phyloP scores from a whole-genome alignment of 1,140 invertebrate genomes.

The Pachypsylla venusta region DNA sequence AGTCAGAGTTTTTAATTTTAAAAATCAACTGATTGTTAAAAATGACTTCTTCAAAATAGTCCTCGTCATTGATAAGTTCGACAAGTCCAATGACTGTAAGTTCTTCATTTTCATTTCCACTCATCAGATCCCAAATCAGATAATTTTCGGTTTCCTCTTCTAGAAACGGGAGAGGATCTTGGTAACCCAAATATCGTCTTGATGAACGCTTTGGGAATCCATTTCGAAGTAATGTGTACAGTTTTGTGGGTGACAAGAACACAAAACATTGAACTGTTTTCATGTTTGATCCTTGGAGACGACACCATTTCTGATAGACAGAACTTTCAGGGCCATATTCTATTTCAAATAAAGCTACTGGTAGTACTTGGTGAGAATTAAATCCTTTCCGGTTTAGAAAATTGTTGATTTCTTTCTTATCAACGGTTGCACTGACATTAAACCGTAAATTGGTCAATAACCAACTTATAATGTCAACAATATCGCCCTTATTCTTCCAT shows the following conservation, averaged over 20 bases:
- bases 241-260: neutral
- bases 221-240: neutral
- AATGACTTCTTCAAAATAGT: neutral
- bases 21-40: neutral
- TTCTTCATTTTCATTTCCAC: neutral
- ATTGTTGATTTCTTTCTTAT: neutral
- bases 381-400: neutral
- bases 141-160: neutral
- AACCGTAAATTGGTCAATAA: neutral
- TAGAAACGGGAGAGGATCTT: slow-evolving; percentile 1
- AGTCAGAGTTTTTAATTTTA: neutral
- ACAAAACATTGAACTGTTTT: neutral
- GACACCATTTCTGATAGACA: neutral
- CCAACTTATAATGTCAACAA: neutral
- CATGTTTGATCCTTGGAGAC: neutral
- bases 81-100: neutral
- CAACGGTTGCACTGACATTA: neutral
- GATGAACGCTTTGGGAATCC: neutral
- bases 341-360: neutral
- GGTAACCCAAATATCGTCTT: neutral
- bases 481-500: neutral
- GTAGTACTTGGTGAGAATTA: neutral
- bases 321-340: neutral
- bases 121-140: slow-evolving; percentile 1
- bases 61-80: neutral